Evolutionary conservation across 2,113 vertebrate species (phyloP).

Genomic region (Neopipo cinnamomea): DNA sequence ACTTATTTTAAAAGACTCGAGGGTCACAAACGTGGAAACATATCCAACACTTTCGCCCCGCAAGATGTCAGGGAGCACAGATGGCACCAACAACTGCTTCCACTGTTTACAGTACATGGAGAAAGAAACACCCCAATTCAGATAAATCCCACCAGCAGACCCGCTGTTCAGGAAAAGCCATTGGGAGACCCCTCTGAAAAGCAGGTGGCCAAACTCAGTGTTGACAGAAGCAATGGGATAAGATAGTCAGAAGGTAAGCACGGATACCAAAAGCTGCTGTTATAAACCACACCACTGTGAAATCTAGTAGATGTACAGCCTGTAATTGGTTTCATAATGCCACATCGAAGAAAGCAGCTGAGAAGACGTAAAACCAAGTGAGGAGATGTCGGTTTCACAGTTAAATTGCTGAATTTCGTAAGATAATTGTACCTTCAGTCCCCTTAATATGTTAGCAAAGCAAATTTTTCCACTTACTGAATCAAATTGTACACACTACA

Average conservation of each 20-base stretch:
- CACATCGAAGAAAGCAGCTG: fast-evolving
- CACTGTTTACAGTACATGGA: fast-evolving
- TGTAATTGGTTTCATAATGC: not conserved
- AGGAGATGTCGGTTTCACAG: slow-evolving; percentile 28
- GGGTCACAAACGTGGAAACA: not conserved
- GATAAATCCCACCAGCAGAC: not conserved
- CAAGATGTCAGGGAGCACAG: not conserved
- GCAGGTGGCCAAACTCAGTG: not conserved
- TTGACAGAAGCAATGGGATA: not conserved
- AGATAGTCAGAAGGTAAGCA: not conserved
- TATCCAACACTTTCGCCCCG: not conserved
- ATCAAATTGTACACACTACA: not conserved
- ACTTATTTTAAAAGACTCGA: not conserved
- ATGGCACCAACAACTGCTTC: not conserved
- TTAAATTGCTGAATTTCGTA: not conserved
- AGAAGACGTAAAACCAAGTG: not conserved
- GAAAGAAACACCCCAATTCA: fast-evolving
- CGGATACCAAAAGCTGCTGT: not conserved
- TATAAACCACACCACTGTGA: not conserved
- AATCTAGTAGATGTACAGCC: not conserved
- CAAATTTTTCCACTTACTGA: slow-evolving; percentile 28
- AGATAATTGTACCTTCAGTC: not conserved
- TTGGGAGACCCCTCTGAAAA: not conserved
- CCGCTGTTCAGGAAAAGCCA: not conserved
- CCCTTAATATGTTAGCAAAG: not conserved